Evolutionary conservation across 2,113 vertebrate species (phyloP).

Genomic region (Sinosuthora webbiana): DNA sequence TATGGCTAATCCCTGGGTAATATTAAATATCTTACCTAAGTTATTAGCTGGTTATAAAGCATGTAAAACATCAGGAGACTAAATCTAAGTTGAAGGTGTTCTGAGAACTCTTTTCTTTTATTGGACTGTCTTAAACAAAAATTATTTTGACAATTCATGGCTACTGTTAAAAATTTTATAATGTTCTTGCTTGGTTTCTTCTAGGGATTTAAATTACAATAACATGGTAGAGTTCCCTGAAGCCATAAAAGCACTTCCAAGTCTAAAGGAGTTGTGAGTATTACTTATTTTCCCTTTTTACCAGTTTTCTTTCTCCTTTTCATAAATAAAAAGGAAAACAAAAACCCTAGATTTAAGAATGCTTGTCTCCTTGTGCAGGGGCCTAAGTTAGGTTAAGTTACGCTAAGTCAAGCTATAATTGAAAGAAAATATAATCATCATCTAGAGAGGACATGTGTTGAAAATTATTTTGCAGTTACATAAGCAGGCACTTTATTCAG

Average conservation of each 20-base stretch:
- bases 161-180: not conserved
- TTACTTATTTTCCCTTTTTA: not conserved
- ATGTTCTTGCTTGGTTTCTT: slow-evolving; percentile 7
- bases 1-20: not conserved
- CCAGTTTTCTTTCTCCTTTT: not conserved
- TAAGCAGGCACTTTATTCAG: slow-evolving; percentile 12
- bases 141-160: not conserved
- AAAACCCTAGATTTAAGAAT: not conserved
- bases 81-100: not conserved
- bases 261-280: slow-evolving; percentile 97
- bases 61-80: not conserved
- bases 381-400: not conserved
- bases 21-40: not conserved
- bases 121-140: not conserved
- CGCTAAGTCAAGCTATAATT: not conserved
- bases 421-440: slow-evolving; percentile 3
- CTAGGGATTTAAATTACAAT: slow-evolving; percentile 96
- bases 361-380: not conserved
- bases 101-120: not conserved
- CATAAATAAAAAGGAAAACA: not conserved
- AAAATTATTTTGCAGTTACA: not conserved
- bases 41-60: not conserved
- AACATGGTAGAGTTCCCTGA: slow-evolving; percentile 90
- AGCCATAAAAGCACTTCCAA: slow-evolving; percentile 90
- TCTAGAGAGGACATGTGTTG: not conserved